phyloP scores from a whole-genome alignment of 2,888 invertebrate species.

The Erebia palarica region DNA sequence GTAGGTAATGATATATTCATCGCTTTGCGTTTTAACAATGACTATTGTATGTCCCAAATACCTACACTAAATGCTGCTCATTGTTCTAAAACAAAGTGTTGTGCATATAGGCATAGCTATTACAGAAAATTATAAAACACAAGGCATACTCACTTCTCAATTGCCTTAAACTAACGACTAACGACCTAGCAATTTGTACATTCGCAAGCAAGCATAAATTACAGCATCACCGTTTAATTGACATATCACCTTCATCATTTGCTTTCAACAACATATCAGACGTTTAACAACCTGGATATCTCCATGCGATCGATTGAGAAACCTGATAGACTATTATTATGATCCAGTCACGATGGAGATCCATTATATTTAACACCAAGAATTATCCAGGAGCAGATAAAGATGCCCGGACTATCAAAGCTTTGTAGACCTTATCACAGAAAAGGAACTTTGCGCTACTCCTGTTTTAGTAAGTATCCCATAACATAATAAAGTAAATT shows the following conservation, averaged over 20 bases:
- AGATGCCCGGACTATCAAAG: no score
- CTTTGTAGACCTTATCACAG: no score
- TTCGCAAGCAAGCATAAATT: not conserved
- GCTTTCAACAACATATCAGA: no score
- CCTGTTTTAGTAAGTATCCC: no score
- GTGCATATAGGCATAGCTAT: not conserved
- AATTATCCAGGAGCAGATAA: no score
- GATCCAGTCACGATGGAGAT: no score
- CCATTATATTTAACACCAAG: no score
- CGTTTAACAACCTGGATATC: no score
- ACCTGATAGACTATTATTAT: no score
- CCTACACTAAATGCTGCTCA: conserved; percentile 9
- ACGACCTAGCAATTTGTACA: not conserved
- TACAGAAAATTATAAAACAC: not conserved
- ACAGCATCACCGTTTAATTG: not conserved
- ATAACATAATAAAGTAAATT: no score
- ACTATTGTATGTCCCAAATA: conserved; percentile 26
- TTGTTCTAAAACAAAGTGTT: conserved; percentile 11
- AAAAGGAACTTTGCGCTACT: no score
- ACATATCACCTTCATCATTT: not conserved
- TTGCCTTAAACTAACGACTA: not conserved
- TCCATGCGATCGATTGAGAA: no score
- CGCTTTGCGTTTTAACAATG: conserved; percentile 17
- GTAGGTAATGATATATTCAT: conserved; percentile 32
- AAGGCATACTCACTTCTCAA: conserved; percentile 1